Base-by-base conservation (phyloP, 2,113 vertebrate genomes). In the Uria aalge region DNA sequence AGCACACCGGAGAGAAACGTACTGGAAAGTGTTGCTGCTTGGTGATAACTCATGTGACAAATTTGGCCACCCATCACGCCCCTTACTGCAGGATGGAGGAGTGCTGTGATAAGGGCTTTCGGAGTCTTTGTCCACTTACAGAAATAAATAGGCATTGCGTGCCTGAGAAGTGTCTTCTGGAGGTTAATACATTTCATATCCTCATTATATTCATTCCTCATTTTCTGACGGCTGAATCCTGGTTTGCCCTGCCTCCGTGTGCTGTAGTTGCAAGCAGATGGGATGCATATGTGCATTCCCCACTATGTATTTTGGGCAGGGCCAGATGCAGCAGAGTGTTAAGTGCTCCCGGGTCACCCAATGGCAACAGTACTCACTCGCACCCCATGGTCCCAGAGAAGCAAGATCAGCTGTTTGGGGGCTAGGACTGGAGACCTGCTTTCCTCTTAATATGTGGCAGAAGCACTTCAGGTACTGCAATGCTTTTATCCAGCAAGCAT, bases 191-290 rank as follows among this genome's bases (percentile, higher is more conserved):
- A 73, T 29, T 72, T 56, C 32, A n/a, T 36, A 57, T 64, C 71
- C 53, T 73, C 73, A 85, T 73, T 82, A 73, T 60, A 91, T 85
- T 60, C 57, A 57, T 73, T 85, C 22, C 18, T 90, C 62, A 40
- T 80, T 79, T 93, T 85, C 81, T 92, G 81, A 85, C 1, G 4
- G 71, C 53, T 95, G 79, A 95, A 93, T 94, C 84, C 94, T 91
- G 77, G 62, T 57, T 95, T 90, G 81, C 34, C 47, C 62, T 93
- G 57, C 45, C 93, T 91, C 91, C 57, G 13, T 19, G 56, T 10
- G 15, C 45, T 38, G 10, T 24, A 76, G 53, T 15, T 24, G 53
- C 52, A 63, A 92, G 80, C 66, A 90, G 73, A 79, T 76, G 62
- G 56, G 32, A 64, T 56, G 80, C 36, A 30, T 62, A 63, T 15